Base-by-base conservation (phyloP, 2,113 vertebrate genomes). In the Sula dactylatra region DNA sequence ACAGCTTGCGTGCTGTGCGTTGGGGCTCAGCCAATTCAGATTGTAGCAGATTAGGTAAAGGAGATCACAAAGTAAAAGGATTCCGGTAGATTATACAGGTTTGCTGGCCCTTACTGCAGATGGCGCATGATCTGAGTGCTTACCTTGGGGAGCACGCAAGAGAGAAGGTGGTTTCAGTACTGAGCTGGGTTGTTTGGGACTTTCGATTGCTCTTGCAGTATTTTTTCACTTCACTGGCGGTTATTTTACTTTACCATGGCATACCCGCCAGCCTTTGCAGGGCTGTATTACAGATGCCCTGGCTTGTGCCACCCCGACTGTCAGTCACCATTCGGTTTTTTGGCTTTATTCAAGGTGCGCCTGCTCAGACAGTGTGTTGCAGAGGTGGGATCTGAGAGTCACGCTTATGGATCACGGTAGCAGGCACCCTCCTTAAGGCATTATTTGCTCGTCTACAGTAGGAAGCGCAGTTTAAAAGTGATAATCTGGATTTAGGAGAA, bases 341-440 rank as follows among this genome's bases (percentile, higher is more conserved):
- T 9, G 15, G 45, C 45, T 62, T 38, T 40, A 1, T 44, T 86
- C 11, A 2, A 38, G 67, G 44, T 58, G 73, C 62, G 82, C 49
- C 40, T 50, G 64, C 44, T 76, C 45, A 7, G 21, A 9, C 10
- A 2, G 0, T 3, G 7, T 16, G 26, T 44, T 42, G 42, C 69
- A 4, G 40, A 2, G 20, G 18, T 21, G 36, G 45, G 13, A 34
- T 55, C 85, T 70, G 13, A 11, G 27, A 13, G 27, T 24, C 13
- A 1, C 0, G 1, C 27, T 15, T 31, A 3, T 0, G 8, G 59
- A 18, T 32, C 1, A 1, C 1, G 1, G 52, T 24, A 50, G 76
- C 44, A 34, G 31, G 20, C 2, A 1, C 0, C 0, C 25, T 16
- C 38, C 47, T n/a, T 19, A 25, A 55, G 27, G 20, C 34, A 4